Conservation (phyloP, 2,113 vertebrate species). For the Chaetorhynchus papuensis region DNA sequence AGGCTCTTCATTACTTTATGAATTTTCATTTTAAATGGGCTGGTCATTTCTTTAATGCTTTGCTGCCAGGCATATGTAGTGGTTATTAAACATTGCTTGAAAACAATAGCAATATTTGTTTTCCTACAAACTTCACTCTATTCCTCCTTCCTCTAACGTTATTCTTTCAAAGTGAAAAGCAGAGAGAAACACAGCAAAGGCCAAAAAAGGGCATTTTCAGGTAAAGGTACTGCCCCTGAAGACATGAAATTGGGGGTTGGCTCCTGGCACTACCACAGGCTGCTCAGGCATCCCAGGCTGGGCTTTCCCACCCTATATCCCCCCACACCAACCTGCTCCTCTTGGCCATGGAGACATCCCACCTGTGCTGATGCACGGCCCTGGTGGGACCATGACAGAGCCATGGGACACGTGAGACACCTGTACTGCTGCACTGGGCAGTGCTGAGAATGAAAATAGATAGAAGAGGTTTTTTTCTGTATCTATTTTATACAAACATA, state of each 20-base stretch:
- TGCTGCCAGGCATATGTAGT: neutral
- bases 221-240: neutral
- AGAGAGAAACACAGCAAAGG: neutral
- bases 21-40: neutral
- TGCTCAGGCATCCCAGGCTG: rapidly evolving
- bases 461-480: neutral
- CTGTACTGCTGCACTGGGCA: neutral
- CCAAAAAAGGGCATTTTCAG: neutral
- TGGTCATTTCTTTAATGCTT: neutral
- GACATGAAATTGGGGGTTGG: rapidly evolving
- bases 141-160: neutral
- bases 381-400: neutral
- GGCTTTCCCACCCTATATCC: rapidly evolving
- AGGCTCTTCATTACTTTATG: neutral
- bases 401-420: neutral
- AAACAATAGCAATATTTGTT: neutral
- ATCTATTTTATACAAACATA: neutral
- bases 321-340: rapidly evolving
- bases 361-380: neutral
- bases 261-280: too few relatives aligned
- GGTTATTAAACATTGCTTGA: neutral
- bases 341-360: neutral
- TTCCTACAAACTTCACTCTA: neutral
- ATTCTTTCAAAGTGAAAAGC: neutral
- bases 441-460: rapidly evolving